Base-by-base conservation (phyloP, 2,888 invertebrate genomes). In the Entomobrya proxima region DNA sequence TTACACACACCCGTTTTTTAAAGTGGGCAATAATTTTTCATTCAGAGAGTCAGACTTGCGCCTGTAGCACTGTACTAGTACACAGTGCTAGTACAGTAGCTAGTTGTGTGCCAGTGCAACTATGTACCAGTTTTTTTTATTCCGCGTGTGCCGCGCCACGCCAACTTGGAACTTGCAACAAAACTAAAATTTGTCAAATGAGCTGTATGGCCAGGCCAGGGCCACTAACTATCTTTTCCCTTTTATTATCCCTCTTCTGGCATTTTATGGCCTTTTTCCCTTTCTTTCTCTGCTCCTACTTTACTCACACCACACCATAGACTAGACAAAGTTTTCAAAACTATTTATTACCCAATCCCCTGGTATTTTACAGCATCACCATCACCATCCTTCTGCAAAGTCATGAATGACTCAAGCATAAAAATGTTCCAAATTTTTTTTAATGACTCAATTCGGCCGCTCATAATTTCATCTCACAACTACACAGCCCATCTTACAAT, bases 11-110 rank as follows among this genome's bases (percentile, higher is more conserved):
- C 11, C n/a, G 32, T 64, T 64, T 64, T 64, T 64, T 75, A 75
- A 75, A 75, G 47, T 75, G 75, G 74, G 50, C n/a, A 50, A 75
- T 75, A 75, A 50, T 50, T 52, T 75, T 52, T 75, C 75, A 52
- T 75, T 75, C 75, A 75, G 75, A 52, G 32, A 50, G 52, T 52
- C 75, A 52, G 52, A 75, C 52, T 75, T 75, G 30, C 21, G 21
- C 67, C 55, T 24, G 44, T 7, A 44, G 15, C 44, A 9, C n/a
- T 15, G 11, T 24, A 1, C 58, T 58, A n/a, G n/a, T n/a, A n/a
- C n/a, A n/a, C n/a, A n/a, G n/a, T n/a, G n/a, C n/a, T n/a, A n/a
- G n/a, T n/a, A n/a, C n/a, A n/a, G n/a, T n/a, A n/a, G n/a, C n/a
- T n/a, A n/a, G n/a, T n/a, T n/a, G n/a, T n/a, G n/a, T n/a, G n/a